Conservation (phyloP, 2,113 vertebrate species). For the Gorsachius goisagi region DNA sequence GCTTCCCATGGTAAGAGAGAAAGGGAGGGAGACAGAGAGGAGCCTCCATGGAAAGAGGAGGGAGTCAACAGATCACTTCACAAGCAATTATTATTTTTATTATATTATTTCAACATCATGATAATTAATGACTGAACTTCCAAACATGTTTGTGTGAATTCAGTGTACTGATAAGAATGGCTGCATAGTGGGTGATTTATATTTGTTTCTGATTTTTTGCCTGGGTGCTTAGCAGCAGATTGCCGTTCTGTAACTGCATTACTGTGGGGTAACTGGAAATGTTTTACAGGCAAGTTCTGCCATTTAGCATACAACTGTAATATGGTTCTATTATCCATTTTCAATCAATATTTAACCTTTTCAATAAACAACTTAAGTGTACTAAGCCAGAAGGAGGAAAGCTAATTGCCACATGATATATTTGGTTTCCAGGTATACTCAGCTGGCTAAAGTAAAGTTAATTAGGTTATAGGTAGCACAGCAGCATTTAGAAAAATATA, state of each 20-base stretch:
- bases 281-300: slow-evolving; percentile 55
- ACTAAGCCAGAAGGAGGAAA: slow-evolving; percentile 58
- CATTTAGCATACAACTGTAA: slow-evolving; percentile 53
- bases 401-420: slow-evolving; percentile 61
- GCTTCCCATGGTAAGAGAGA: slow-evolving; percentile 5
- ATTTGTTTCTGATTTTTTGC: slow-evolving; percentile 29
- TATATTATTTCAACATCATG: slow-evolving; percentile 52
- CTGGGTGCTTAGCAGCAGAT: slow-evolving; percentile 23
- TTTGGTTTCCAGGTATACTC: slow-evolving; percentile 67
- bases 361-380: slow-evolving; percentile 59
- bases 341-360: slow-evolving; percentile 66
- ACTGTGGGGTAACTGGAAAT: slow-evolving; percentile 41
- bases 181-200: slow-evolving; percentile 30
- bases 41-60: slow-evolving; percentile 1
- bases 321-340: slow-evolving; percentile 53
- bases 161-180: background rate
- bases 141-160: slow-evolving; percentile 21
- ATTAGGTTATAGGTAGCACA: slow-evolving; percentile 71
- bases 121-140: slow-evolving; percentile 56
- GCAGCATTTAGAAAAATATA: slow-evolving; percentile 59
- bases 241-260: slow-evolving; percentile 54
- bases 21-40: slow-evolving; percentile 44
- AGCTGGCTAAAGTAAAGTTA: slow-evolving; percentile 67
- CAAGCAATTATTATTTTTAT: slow-evolving; percentile 54
- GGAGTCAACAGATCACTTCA: slow-evolving; percentile 24